A percentile compares a stretch with the other conserved stretches of the same genome.
These are phyloP conservation scores for Varroa destructor DNA, from an alignment of 1,140 invertebrate genomes.

Conservation along the genomic window DNA sequence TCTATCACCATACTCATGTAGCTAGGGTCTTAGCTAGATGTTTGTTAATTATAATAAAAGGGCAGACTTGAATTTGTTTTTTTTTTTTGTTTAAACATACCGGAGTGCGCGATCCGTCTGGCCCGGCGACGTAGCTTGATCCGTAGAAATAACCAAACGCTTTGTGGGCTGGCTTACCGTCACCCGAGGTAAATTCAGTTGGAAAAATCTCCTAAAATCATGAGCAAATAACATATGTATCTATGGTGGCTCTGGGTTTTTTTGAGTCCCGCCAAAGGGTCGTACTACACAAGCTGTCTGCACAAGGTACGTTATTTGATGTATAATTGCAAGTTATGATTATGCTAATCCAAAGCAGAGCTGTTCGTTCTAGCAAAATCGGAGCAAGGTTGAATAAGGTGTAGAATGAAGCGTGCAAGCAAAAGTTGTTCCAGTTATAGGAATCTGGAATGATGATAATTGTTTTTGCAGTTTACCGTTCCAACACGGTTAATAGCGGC, in stretches of 20 bases:
- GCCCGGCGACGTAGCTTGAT: slow-evolving; percentile 81
- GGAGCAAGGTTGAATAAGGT: neutral
- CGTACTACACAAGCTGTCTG: slow-evolving; percentile 3
- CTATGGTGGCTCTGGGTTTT: neutral
- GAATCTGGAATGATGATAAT: neutral
- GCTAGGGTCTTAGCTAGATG: too few species aligned
- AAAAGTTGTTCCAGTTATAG: too few species aligned
- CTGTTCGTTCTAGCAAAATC: neutral
- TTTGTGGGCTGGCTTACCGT: slow-evolving; percentile 76
- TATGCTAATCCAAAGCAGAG: neutral
- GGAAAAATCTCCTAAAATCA: slow-evolving; percentile 57
- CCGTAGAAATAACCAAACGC: slow-evolving; percentile 93
- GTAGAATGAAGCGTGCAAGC: slow-evolving; percentile 18
- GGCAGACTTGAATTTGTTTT: too few species aligned
- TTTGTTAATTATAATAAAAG: too few species aligned
- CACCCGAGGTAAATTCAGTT: slow-evolving; percentile 86
- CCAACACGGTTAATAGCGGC: slow-evolving; percentile 93
- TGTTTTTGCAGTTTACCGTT: slow-evolving; percentile 44
- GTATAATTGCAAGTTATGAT: too few species aligned
- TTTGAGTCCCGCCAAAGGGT: slow-evolving; percentile 19
- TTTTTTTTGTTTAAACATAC: slow-evolving; percentile 41
- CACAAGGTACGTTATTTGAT: too few species aligned
- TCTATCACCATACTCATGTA: too few species aligned
- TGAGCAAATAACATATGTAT: slow-evolving; percentile 29
- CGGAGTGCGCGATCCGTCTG: slow-evolving; percentile 79